A percentile compares a stretch with the other conserved stretches of the same genome.
Evolutionary conservation across 1,140 invertebrate species (phyloP).

Genomic region (Galendromus occidentalis): DNA sequence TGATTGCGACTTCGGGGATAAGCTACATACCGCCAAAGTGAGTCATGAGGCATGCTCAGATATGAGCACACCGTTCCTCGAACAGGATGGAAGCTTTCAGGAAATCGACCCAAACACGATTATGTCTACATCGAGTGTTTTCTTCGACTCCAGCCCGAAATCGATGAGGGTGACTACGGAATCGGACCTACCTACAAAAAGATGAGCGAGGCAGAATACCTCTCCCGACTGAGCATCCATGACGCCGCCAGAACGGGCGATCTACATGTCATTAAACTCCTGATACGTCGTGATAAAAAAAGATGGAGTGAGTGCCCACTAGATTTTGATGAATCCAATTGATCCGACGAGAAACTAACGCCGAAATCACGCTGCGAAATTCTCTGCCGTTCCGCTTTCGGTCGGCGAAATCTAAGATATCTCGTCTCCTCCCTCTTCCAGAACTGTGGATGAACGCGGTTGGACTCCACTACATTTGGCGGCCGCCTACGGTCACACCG

Average conservation of each 20-base stretch:
- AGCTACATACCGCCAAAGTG: conserved; percentile 9
- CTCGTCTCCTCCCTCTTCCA: conserved; percentile 21
- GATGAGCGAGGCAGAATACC: conserved; percentile 17
- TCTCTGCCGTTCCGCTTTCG: too few species aligned
- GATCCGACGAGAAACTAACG: too few species aligned
- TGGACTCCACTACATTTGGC: conserved; percentile 90
- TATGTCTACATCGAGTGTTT: too few species aligned
- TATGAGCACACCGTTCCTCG: too few species aligned
- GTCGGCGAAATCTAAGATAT: too few species aligned
- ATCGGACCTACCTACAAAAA: conserved; percentile 5
- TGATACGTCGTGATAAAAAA: conserved; percentile 17
- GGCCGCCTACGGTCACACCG: conserved; percentile 69
- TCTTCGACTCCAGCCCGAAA: conserved; percentile 4
- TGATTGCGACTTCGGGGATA: conserved; percentile 11
- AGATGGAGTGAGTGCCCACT: conserved; percentile 19
- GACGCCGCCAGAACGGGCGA: conserved; percentile 19
- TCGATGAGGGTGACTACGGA: conserved; percentile 9
- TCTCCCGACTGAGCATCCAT: conserved; percentile 19
- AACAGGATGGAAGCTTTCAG: too few species aligned
- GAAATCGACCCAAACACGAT: too few species aligned
- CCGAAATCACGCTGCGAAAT: too few species aligned
- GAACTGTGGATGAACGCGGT: conserved; percentile 40
- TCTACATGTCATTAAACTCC: conserved; percentile 19
- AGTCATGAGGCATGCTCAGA: too few species aligned
- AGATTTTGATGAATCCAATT: not conserved